Conservation (phyloP, 2,113 vertebrate genomes). For the Ramphastos sulfuratus region DNA sequence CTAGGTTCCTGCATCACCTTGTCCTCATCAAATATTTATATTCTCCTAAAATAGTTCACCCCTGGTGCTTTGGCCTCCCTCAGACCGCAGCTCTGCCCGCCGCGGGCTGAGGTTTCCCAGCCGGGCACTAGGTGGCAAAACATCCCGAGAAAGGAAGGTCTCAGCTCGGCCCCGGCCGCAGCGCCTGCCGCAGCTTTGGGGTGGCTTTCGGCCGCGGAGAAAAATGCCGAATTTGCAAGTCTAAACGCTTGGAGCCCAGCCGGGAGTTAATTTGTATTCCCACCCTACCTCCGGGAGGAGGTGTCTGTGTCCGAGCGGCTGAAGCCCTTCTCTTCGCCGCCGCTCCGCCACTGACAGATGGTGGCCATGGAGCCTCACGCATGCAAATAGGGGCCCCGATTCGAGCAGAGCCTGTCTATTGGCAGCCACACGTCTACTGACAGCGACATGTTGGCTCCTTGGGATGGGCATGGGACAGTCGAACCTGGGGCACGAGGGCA, state of each 20-base stretch:
- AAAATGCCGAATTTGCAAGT: neutral
- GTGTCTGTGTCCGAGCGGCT: neutral
- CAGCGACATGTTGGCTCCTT: neutral
- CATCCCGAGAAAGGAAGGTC: conserved; percentile 1
- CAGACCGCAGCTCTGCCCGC: neutral
- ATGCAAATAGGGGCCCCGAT: neutral
- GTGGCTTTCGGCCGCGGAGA: neutral
- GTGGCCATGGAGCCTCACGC: neutral
- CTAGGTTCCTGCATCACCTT: neutral
- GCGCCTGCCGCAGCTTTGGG: neutral
- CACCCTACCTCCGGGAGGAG: neutral
- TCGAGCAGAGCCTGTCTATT: neutral
- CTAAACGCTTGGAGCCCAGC: neutral
- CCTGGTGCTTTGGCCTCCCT: neutral
- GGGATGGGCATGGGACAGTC: rapidly evolving
- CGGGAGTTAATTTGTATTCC: neutral
- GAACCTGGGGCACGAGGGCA: rapidly evolving
- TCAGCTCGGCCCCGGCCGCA: neutral
- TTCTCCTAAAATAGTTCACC: neutral
- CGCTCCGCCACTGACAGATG: neutral
- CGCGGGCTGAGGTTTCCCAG: conserved; percentile 5
- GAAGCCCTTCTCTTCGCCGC: neutral
- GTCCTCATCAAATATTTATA: neutral
- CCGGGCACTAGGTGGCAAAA: conserved; percentile 63
- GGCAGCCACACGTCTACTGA: too few relatives aligned